Base-by-base conservation (phyloP, 2,797 vertebrate genomes). In the Acrocephalus scirpaceus region DNA sequence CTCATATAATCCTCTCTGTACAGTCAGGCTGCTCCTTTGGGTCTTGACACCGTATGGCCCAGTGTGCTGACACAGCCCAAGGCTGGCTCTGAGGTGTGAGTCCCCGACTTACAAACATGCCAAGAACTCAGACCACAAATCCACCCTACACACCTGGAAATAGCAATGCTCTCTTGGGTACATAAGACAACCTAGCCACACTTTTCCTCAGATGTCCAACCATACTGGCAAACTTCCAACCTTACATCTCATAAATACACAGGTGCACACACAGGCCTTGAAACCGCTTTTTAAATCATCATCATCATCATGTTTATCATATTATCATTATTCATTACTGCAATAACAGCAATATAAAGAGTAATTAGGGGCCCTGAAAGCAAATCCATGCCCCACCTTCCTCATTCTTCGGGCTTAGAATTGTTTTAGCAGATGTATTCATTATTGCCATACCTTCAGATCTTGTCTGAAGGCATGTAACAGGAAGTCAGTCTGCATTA, bases 31-130 rank as follows among this genome's bases (percentile, higher is more conserved):
- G 45, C 32, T 73, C 34, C 38, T 32, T 42, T 42, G 34, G 7
- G 11, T 65, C 36, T 38, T 38, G 14, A 57, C 1, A 4, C 22
- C 1, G 1, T 16, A 21, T 0, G 4, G 34, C 30, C 17, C 25
- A 16, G 25, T 2, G 38, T 34, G 32, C 71, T 17, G 23, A 27
- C 48, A 27, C 48, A 82, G 22, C 36, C 34, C 23, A 18, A 32
- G 26, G 26, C 45, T 69, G 38, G 23, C 26, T 82, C 50, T 47
- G 40, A 80, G 40, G 7, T 60, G 56, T 0, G 1, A 48, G 48
- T 70, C 34, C 23, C 44, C 36, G 20, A 51, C 30, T 66, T 0
- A 2, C 25, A 71, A 70, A 73, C 19, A 4, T 22, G 18, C 38
- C 44, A 62, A 29, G 61, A 64, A 74, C 29, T 90, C 40, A 36